Evolutionary conservation across 30 jellyfish, hydroid and myxozoan genomes (phyloP).

Genomic region (Euphysa ruthae): DNA sequence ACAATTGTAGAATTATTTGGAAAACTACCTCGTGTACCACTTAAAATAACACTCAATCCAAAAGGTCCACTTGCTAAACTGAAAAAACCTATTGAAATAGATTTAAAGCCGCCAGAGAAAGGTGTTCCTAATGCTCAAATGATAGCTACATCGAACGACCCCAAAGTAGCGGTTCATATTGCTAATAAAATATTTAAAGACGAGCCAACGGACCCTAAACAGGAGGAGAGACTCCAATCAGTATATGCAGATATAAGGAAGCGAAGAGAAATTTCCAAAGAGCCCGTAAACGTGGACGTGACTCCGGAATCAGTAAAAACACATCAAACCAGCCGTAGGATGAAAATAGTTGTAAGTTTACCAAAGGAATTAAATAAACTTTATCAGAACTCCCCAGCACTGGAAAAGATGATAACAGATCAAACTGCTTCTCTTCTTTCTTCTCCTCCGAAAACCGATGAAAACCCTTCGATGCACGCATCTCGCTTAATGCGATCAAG

Average conservation of each 20-base stretch:
- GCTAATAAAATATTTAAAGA: slow-evolving; percentile 54
- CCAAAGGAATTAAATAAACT: slow-evolving; percentile 19
- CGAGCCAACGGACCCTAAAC: slow-evolving; percentile 13
- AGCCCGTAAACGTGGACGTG: neutral
- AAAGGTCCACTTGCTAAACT: slow-evolving; percentile 91
- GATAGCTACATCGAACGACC: slow-evolving; percentile 74
- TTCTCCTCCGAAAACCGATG: neutral
- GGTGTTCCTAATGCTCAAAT: slow-evolving; percentile 49
- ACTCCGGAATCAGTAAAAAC: slow-evolving; percentile 5
- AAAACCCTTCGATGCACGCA: neutral
- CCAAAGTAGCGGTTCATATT: slow-evolving; percentile 73
- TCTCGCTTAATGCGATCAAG: neutral
- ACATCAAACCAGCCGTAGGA: slow-evolving; percentile 5
- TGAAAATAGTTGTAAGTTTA: slow-evolving; percentile 18
- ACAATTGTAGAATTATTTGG: slow-evolving; percentile 89
- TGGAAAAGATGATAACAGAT: neutral
- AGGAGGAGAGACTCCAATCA: slow-evolving; percentile 29
- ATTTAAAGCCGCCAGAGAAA: slow-evolving; percentile 71
- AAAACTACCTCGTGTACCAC: slow-evolving; percentile 92
- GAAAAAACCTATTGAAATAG: slow-evolving; percentile 83
- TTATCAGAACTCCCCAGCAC: neutral
- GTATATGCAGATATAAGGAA: slow-evolving; percentile 71
- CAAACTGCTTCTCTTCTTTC: neutral
- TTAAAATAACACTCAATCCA: slow-evolving; percentile 89
- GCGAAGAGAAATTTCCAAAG: slow-evolving; percentile 12